phyloP scores from a whole-genome alignment of 2,797 vertebrate genomes.

The Ataeniobius toweri region DNA sequence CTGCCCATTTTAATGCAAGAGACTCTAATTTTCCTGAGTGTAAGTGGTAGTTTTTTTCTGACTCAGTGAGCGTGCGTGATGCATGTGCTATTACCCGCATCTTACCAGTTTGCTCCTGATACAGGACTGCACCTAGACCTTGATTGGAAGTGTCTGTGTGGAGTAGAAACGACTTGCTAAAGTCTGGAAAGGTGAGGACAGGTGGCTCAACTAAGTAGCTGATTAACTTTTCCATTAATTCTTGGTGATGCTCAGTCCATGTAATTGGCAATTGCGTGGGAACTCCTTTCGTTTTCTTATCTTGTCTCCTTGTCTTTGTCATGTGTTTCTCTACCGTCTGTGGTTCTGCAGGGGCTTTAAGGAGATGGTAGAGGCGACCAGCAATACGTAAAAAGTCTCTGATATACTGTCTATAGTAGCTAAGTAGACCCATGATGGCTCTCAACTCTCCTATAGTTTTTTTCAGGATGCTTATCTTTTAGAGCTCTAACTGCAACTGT shows the following conservation, averaged over 20 bases:
- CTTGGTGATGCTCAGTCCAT: neutral
- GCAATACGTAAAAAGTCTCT: conserved; percentile 5
- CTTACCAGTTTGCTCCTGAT: neutral
- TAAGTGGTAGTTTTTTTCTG: neutral
- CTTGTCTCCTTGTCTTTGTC: too few relatives aligned
- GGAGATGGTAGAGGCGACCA: neutral
- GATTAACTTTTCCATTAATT: neutral
- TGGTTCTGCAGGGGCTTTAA: neutral
- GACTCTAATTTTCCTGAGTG: neutral
- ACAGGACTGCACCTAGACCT: neutral
- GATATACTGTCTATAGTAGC: conserved; percentile 1
- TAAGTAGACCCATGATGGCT: neutral
- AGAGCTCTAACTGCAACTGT: neutral
- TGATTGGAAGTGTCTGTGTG: neutral
- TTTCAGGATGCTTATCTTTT: neutral
- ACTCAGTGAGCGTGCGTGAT: neutral
- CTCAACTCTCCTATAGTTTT: neutral
- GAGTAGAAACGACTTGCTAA: neutral
- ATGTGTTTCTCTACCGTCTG: too few relatives aligned
- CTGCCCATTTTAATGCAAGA: neutral
- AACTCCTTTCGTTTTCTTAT: neutral
- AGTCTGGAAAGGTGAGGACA: neutral
- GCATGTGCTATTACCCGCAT: neutral
- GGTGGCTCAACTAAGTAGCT: neutral
- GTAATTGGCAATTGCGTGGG: neutral